Evolutionary conservation across 2,797 vertebrate genomes (phyloP), one percentile per base, ranked within the genome.

Genomic region (Intellagama lesueurii): DNA sequence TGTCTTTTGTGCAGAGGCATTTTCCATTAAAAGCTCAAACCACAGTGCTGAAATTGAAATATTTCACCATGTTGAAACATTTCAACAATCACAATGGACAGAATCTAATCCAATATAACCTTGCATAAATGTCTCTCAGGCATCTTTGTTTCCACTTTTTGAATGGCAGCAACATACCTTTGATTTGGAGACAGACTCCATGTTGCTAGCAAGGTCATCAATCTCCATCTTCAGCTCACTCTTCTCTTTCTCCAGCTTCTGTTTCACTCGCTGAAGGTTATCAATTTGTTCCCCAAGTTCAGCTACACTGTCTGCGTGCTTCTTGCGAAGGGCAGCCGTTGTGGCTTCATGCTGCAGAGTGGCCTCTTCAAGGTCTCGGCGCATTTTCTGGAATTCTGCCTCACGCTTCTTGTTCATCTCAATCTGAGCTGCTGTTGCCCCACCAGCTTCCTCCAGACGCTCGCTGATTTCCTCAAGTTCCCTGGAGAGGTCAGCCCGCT

Each of bases 371-470:
- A 98, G 95, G 94, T 98, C 98, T 60, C 97, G 88, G 81, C 97
- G 97, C 94, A 98, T 91, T 91, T 97, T 97, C 95, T 96, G 93
- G 88, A 96, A 97, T 91, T 97, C 97, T 0, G 96, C 95, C 91
- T 97, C 97, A 0, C 97, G 91, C 88, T 97, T 97, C 92, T 97
- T 97, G 93, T 97, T 97, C 96, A 97, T 95, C 94, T 97, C 96
- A 1, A 97, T 94, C 94, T 97, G 96, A 87, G 19, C 60, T 24
- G 19, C 60, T 64, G 60, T 64, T 64, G 60, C 60, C 60, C 60
- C 60, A 64, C 60, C 60, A 64, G 60, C 60, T 64, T 64, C 60
- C 60, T 64, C 60, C 60, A 64, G 60, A 14, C 60, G 60, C 60
- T 64, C 60, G 3, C 60, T 64, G 60, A 64, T 64, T 22, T 64